Base-by-base conservation (phyloP, 2,113 vertebrate species). In the Dasyprocta punctata region DNA sequence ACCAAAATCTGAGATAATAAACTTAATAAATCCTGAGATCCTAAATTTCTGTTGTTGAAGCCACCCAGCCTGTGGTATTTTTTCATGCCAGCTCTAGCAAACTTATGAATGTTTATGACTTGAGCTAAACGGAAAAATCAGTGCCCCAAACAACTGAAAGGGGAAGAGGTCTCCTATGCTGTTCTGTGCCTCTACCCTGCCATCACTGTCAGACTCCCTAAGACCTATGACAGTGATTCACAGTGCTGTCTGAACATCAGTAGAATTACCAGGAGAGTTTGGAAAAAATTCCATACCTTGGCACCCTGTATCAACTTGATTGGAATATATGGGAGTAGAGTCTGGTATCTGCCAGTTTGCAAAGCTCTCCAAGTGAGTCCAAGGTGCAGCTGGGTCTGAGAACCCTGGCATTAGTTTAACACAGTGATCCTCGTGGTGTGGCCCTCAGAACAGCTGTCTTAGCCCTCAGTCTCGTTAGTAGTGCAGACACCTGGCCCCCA, bases 61-160 rank as follows among this genome's bases (percentile, higher is more conserved):
- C 19, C n/a, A 36, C 47, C 20, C n/a, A 24, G 12, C 58, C 28
- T 56, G 7, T 84, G 67, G 10, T n/a, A 28, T 20, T 67, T 87
- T n/a, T 89, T 56, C n/a, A 78, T 36, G 36, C 49, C 47, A 87
- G 10, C 22, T 28, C 36, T 77, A 69, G 24, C 75, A 61, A 98
- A 85, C 87, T 96, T 54, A 20, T 20, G 65, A 71, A 75, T 91
- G 63, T 65, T 86, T 36, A 60, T 54, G 8, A 54, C 41, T 94
- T 97, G 84, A 94, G 90, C 92, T 73, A 20, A 88, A 97, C 89
- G 75, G 49, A 95, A 97, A 78, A 96, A 93, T 77, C 44, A 78
- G 3, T 52, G 30, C n/a, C 54, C 52, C 61, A 96, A 96, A 97
- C 54, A 92, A 38, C 8, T 19, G n/a, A 87, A 94, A 80, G 65